These are phyloP conservation scores for Hippopotamus amphibius DNA, from an alignment of 2,113 vertebrate species.

Conservation along the genomic window DNA sequence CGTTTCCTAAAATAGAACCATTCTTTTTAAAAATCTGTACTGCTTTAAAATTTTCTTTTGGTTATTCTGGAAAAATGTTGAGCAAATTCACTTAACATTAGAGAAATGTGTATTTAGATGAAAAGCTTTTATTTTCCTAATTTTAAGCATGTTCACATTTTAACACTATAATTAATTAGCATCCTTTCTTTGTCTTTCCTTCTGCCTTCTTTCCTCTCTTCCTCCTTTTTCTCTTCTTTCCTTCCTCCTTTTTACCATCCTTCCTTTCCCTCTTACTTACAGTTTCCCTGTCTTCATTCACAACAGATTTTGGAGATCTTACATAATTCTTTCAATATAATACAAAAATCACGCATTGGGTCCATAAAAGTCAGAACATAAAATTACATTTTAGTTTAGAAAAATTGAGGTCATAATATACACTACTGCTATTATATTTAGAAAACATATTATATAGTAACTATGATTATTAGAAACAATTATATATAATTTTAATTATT, in stretches of 20 bases:
- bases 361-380: background rate
- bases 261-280: background rate
- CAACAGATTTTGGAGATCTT: background rate
- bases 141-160: background rate
- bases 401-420: background rate
- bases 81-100: background rate
- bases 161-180: background rate
- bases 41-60: background rate
- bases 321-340: background rate
- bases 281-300: background rate
- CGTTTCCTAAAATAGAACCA: slow-evolving; percentile 40
- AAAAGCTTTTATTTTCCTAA: background rate
- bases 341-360: background rate
- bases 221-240: background rate
- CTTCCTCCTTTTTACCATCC: background rate
- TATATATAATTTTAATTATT: background rate
- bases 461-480: background rate
- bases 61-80: background rate
- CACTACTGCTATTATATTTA: background rate
- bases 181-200: background rate
- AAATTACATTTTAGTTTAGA: background rate
- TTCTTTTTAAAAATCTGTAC: background rate
- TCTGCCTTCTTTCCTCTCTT: background rate
- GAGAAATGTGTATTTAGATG: background rate
- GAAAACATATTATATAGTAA: background rate